Evolutionary conservation across 2,888 invertebrate species (phyloP).

Genomic region (Diarsia dahlii): DNA sequence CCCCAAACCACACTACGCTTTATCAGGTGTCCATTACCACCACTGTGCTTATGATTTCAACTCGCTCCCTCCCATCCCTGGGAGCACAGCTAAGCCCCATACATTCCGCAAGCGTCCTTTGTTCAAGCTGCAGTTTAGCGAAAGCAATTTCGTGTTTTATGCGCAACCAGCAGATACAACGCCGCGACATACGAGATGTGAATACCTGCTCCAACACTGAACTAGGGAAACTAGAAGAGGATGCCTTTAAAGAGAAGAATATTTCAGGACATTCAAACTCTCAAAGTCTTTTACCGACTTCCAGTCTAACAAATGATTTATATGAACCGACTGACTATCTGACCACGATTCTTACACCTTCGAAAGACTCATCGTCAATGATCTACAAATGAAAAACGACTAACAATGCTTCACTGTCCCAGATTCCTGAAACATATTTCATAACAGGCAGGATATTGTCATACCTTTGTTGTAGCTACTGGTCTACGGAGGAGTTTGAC

Average conservation of each 20-base stretch:
- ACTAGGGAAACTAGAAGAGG: conserved; percentile 42
- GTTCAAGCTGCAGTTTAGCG: conserved; percentile 84
- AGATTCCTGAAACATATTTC: too few species aligned
- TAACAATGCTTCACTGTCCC: too few species aligned
- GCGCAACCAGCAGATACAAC: conserved; percentile 76
- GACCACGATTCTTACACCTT: too few species aligned
- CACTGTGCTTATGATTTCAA: background rate
- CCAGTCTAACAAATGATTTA: too few species aligned
- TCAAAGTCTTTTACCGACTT: too few species aligned
- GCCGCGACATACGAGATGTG: conserved; percentile 61
- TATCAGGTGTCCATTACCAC: background rate
- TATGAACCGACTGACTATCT: too few species aligned
- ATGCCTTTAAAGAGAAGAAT: background rate
- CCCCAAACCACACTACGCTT: background rate
- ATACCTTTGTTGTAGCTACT: too few species aligned
- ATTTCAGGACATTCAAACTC: too few species aligned
- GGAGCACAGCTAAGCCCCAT: conserved; percentile 64
- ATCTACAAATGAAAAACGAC: too few species aligned
- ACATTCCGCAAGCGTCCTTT: conserved; percentile 79
- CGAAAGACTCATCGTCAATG: too few species aligned
- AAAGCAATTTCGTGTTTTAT: conserved; percentile 87
- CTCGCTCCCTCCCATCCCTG: conserved; percentile 25
- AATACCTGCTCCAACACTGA: conserved; percentile 56
- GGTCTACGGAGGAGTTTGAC: too few species aligned
- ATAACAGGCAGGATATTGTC: too few species aligned